Percentiles rank a stretch among this genome's conserved stretches.
These are phyloP conservation scores for Tromatobia lineatoria DNA, from an alignment of 2,888 invertebrate genomes.

Conservation along the genomic window DNA sequence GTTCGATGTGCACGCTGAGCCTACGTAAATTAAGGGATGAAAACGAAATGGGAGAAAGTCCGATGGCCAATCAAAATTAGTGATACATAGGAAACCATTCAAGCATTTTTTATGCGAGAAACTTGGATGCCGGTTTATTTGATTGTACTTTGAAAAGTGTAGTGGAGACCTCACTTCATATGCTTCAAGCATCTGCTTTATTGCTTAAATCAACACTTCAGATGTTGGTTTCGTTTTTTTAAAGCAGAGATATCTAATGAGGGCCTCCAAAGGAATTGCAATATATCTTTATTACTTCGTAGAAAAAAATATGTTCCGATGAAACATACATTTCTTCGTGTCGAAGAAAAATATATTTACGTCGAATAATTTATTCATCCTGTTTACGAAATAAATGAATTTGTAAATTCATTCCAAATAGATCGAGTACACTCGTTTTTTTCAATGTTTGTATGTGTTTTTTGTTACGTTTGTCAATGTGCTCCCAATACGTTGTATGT, in stretches of 20 bases:
- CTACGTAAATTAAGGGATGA: not conserved
- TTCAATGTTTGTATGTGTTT: too few relatives aligned
- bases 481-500: too few relatives aligned
- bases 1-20: not conserved
- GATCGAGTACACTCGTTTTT: too few relatives aligned
- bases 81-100: slow-evolving; percentile 32
- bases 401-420: too few relatives aligned
- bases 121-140: slow-evolving; percentile 14
- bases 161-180: slow-evolving; percentile 15
- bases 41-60: not conserved
- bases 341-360: too few relatives aligned
- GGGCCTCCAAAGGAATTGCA: too few relatives aligned
- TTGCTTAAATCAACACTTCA: slow-evolving; percentile 18
- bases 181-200: not conserved
- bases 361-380: too few relatives aligned
- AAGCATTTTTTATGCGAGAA: not conserved
- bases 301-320: too few relatives aligned
- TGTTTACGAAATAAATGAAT: too few relatives aligned
- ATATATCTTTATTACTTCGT: too few relatives aligned
- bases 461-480: too few relatives aligned
- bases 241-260: not conserved
- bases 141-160: slow-evolving; percentile 3
- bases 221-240: not conserved
- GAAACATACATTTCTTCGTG: too few relatives aligned
- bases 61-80: slow-evolving; percentile 39